phyloP scores from a whole-genome alignment of 2,888 invertebrate genomes.

The Rugalucina vietnamica region DNA sequence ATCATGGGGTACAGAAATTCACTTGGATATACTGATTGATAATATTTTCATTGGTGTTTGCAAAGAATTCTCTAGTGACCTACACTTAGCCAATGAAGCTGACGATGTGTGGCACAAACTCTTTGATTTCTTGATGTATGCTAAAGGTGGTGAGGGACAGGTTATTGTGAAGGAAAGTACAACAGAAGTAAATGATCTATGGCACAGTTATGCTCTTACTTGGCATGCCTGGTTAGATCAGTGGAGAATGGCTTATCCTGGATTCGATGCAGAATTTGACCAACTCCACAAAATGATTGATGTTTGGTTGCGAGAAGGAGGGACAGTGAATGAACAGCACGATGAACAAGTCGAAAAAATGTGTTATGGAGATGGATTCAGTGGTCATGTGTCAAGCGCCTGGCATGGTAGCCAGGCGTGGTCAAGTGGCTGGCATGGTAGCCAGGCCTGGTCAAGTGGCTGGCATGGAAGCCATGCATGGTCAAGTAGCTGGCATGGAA shows the following conservation, averaged over 20 bases:
- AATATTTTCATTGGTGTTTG: background rate
- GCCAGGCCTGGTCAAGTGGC: background rate
- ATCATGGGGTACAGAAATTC: background rate
- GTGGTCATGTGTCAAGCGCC: background rate
- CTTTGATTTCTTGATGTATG: background rate
- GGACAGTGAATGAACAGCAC: background rate
- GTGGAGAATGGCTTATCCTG: background rate
- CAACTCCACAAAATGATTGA: background rate
- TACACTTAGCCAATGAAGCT: background rate
- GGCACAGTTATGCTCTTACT: background rate
- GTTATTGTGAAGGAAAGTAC: background rate
- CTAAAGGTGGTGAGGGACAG: background rate
- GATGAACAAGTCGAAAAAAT: background rate
- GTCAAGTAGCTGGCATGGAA: background rate
- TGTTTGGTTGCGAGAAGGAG: background rate
- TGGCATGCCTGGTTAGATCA: background rate
- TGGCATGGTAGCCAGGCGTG: background rate
- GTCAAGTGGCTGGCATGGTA: background rate
- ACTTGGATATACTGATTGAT: background rate
- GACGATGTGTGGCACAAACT: background rate
- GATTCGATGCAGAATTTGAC: background rate
- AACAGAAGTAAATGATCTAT: background rate
- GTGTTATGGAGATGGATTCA: background rate
- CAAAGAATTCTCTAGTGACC: background rate
- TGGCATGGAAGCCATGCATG: background rate